These are phyloP conservation scores for Mus minutoides DNA, from an alignment of 2,797 vertebrate genomes.

Conservation along the genomic window DNA sequence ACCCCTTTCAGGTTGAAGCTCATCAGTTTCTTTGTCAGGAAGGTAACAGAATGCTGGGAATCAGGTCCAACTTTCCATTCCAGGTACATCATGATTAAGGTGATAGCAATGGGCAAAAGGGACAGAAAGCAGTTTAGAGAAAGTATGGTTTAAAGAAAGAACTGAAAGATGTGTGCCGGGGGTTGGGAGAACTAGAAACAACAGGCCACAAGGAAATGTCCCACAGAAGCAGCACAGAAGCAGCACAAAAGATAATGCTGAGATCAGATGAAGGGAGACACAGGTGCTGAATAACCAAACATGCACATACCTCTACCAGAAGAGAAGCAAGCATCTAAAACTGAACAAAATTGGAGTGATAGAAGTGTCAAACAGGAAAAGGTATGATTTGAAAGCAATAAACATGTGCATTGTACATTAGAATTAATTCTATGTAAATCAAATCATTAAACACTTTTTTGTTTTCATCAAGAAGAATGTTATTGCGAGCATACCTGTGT, in stretches of 20 bases:
- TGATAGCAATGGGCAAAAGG: not conserved
- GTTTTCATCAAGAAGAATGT: not conserved
- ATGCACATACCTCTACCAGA: not conserved
- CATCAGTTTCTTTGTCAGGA: not conserved
- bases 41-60: not conserved
- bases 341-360: not conserved
- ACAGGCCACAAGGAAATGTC: not conserved
- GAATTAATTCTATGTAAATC: constrained; percentile 20
- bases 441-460: not conserved
- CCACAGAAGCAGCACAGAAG: not conserved
- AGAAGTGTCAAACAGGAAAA: constrained; percentile 32
- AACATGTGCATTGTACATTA: not conserved
- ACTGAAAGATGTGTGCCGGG: not conserved
- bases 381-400: constrained; percentile 26
- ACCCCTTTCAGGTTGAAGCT: constrained; percentile 13
- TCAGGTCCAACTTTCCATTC: constrained; percentile 37
- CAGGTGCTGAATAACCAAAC: not conserved
- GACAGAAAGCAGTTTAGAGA: constrained; percentile 40
- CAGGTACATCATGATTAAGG: not conserved
- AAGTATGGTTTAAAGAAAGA: constrained; percentile 44
- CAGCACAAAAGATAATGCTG: constrained; percentile 21
- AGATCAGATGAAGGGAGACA: not conserved
- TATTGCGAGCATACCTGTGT: not conserved
- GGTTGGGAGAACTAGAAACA: not conserved
- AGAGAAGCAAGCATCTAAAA: not conserved